phyloP scores from a whole-genome alignment of 2,113 vertebrate genomes.

The Oreocharis arfaki region DNA sequence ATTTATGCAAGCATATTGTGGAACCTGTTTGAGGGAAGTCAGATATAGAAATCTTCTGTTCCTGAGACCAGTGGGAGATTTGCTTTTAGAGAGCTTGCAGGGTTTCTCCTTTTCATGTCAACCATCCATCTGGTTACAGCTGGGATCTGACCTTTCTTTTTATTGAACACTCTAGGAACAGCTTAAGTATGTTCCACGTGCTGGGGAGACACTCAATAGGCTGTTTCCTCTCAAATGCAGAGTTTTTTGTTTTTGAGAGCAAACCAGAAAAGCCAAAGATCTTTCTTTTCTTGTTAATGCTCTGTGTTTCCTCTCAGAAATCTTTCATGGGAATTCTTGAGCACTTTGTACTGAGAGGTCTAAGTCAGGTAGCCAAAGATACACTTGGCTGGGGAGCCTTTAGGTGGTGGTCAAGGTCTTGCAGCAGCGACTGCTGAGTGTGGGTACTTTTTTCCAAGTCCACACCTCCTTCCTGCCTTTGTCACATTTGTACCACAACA shows the following conservation, averaged over 20 bases:
- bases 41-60: slow-evolving; percentile 33
- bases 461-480: neutral
- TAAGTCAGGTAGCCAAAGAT: neutral
- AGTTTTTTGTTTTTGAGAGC: neutral
- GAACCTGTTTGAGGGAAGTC: slow-evolving; percentile 10
- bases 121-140: neutral
- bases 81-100: neutral
- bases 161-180: neutral
- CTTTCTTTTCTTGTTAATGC: neutral
- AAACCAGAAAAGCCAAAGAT: neutral
- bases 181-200: neutral
- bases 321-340: neutral
- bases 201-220: neutral
- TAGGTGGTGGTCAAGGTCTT: neutral
- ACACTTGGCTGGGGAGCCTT: neutral
- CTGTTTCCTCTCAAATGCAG: neutral
- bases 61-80: neutral
- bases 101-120: neutral
- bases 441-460: neutral
- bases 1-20: slow-evolving; percentile 49
- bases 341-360: neutral
- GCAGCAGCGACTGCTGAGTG: neutral
- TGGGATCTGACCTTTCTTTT: neutral
- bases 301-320: neutral
- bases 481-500: neutral